A percentile compares a stretch with the other conserved stretches of the same genome.
Conservation (phyloP, 2,113 vertebrate genomes). For the Gasterosteus aculeatus region DNA sequence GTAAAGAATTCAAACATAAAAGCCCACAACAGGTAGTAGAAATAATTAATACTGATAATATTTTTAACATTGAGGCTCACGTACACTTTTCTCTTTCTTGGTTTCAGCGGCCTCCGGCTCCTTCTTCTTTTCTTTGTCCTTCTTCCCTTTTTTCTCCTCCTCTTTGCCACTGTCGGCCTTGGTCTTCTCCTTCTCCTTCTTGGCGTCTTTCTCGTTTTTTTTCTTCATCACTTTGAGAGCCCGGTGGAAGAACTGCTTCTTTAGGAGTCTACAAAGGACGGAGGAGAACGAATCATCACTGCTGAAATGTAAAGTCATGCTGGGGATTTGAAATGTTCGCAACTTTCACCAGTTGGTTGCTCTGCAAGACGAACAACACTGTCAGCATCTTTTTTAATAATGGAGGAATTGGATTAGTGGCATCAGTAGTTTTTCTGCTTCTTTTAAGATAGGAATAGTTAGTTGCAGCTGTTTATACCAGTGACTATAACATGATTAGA, state of each 20-base stretch:
- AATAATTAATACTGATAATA: neutral
- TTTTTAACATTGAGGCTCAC: conserved; percentile 3
- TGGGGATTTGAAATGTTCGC: neutral
- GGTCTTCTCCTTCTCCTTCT: conserved; percentile 92
- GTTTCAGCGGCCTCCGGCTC: conserved; percentile 70
- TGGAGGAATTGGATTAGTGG: neutral
- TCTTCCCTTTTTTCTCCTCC: conserved; percentile 89
- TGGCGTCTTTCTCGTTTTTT: conserved; percentile 93
- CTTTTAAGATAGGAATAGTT: neutral
- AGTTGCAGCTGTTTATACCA: neutral
- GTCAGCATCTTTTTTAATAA: neutral
- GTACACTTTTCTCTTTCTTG: conserved; percentile 87
- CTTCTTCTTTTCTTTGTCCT: conserved; percentile 85
- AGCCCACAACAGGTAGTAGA: neutral
- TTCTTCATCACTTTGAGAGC: conserved; percentile 99
- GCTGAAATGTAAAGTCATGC: neutral
- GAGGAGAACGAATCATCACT: neutral
- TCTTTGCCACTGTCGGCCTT: conserved; percentile 79
- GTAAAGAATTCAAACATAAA: neutral
- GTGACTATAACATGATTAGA: neutral
- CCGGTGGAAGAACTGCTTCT: conserved; percentile 98
- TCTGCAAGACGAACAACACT: neutral
- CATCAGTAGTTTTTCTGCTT: neutral
- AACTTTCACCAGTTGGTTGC: neutral
- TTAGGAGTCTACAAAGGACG: conserved; percentile 86